These are phyloP conservation scores for Odontomyia ornata DNA, from an alignment of 2,888 invertebrate species.

Conservation along the genomic window DNA sequence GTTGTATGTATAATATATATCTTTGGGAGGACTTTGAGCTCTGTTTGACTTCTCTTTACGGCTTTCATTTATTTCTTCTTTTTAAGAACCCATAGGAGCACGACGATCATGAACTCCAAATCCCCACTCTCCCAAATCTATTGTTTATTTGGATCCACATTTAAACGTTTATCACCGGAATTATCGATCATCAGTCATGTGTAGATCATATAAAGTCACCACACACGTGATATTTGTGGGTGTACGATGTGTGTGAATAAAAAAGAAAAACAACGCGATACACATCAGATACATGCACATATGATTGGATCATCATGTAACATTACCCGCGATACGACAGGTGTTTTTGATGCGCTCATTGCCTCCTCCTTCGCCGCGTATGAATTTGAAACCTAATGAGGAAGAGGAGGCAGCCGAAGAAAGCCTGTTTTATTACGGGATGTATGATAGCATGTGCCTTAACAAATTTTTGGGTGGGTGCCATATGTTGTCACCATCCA, in stretches of 20 bases:
- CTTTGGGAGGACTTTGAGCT: conserved; percentile 27
- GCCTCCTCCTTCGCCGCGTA: neutral
- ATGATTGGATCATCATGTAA: conserved; percentile 17
- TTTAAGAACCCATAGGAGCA: no score
- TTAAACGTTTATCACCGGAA: conserved; percentile 14
- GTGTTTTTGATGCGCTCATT: conserved; percentile 15
- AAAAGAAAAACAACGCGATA: neutral
- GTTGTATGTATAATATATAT: no score
- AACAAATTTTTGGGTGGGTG: conserved; percentile 10
- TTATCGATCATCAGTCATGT: conserved; percentile 13
- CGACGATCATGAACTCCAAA: conserved; percentile 16
- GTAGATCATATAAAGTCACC: neutral
- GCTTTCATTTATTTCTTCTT: no score
- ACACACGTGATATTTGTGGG: conserved; percentile 10
- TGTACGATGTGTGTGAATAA: neutral
- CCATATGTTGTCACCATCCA: conserved; percentile 31
- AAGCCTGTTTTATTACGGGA: neutral
- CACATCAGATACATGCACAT: neutral
- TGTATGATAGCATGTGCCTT: conserved; percentile 26
- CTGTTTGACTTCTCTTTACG: neutral
- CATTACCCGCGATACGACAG: conserved; percentile 7
- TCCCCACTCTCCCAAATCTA: neutral
- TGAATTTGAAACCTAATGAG: neutral
- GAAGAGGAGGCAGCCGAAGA: neutral
- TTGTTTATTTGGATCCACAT: no score